Base-by-base conservation (phyloP, 2,113 vertebrate genomes). In the Gymnocephalus cernua region DNA sequence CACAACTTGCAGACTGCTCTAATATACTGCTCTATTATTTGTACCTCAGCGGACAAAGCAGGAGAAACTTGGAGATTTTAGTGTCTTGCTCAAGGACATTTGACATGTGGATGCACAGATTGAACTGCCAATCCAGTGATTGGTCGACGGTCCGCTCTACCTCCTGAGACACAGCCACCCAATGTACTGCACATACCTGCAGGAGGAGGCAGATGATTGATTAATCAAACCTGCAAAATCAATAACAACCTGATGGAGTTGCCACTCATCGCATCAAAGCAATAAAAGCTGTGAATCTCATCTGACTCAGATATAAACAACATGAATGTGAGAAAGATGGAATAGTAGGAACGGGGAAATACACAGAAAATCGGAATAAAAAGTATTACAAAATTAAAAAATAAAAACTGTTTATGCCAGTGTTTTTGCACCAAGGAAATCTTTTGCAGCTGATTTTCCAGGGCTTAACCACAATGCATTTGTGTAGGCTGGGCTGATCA, bases 171-270 rank as follows among this genome's bases (percentile, higher is more conserved):
- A n/a, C 50, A 57, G 69, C 44, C n/a, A 57, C 50, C 38, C 2
- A 21, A 41, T 16, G 50, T 41, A 23, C 27, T 21, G 45, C 19
- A 66, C 25, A 66, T 82, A 86, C 77, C 85, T 86, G 75, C 80
- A 71, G 88, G 66, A 86, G 74, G 74, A 85, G 79, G 79, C 74
- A 45, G 64, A 83, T 84, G 89, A 91, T 87, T 90, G 92, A 93
- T 92, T 92, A 78, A 88, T 82, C 81, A 89, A 84, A 51, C 68
- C 59, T 48, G 35, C 19, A 76, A 62, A 88, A 92, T 91, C 91
- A 89, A 92, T 92, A 80, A 64, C 51, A 85, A 90, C 54, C 88
- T 85, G 79, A 77, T 80, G 7, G 71, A 77, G 77, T 61, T 90
- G 82, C 80, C 70, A 78, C 74, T 87, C 80, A 82, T 82, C 11